A percentile compares a stretch with the other conserved stretches of the same genome.
phyloP scores from a whole-genome alignment of 2,797 vertebrate species.

The Manis pentadactyla region DNA sequence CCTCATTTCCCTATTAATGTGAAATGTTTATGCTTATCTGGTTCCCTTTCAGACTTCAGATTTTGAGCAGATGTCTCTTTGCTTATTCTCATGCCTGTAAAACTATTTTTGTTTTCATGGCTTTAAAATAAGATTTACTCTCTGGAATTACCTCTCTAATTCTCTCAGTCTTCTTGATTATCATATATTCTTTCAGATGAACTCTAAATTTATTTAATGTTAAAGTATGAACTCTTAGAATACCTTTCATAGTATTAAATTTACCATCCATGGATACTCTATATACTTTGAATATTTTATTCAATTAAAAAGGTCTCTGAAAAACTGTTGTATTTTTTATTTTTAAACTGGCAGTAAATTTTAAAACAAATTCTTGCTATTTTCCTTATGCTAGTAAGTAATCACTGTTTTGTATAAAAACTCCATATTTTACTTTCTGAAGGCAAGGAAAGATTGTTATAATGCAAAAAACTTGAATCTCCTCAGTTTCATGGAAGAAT shows the following conservation, averaged over 20 bases:
- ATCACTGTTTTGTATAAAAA: constrained; percentile 15
- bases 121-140: constrained; percentile 52
- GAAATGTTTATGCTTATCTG: not conserved
- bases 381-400: constrained; percentile 43
- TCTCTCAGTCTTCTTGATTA: constrained; percentile 10
- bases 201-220: not conserved
- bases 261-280: not conserved
- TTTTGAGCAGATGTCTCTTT: not conserved
- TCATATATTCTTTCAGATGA: constrained; percentile 4
- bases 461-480: constrained; percentile 50
- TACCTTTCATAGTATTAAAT: not conserved
- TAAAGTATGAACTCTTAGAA: constrained; percentile 17
- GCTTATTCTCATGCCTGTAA: not conserved
- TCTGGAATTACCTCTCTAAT: not conserved
- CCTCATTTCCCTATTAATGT: not conserved
- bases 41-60: constrained; percentile 1
- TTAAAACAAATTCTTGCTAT: constrained; percentile 36
- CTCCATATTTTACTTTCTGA: constrained; percentile 58
- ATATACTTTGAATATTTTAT: not conserved
- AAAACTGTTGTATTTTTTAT: constrained; percentile 19
- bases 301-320: not conserved
- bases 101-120: not conserved
- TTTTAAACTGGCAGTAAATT: constrained; percentile 57
- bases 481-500: constrained; percentile 62
- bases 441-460: constrained; percentile 37